A percentile compares a stretch with the other conserved stretches of the same genome.
Conservation (phyloP, 2,797 vertebrate genomes). For the Pygocentrus nattereri region DNA sequence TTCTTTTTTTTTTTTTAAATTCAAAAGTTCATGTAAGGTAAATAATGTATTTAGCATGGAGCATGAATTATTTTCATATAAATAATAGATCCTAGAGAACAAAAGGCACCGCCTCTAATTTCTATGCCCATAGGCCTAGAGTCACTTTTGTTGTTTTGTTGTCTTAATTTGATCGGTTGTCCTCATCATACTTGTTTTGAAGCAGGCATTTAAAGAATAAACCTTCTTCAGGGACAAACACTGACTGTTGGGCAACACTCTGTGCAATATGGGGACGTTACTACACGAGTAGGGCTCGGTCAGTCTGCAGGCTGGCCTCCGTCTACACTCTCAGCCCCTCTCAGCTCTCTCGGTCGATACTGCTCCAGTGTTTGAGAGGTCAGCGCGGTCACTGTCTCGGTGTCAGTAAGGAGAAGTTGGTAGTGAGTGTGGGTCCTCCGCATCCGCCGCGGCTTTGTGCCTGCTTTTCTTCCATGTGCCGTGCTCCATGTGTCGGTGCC, state of each 20-base stretch:
- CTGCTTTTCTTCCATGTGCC: slow-evolving; percentile 54
- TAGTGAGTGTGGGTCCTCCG: slow-evolving; percentile 79
- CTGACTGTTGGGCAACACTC: slow-evolving; percentile 90
- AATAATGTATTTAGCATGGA: slow-evolving; percentile 97
- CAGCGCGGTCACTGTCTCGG: slow-evolving; percentile 29
- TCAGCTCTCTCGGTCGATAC: slow-evolving; percentile 63
- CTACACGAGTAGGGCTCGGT: slow-evolving; percentile 80
- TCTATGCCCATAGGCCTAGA: slow-evolving; percentile 89
- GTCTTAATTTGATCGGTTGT: slow-evolving; percentile 58
- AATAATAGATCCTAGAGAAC: slow-evolving; percentile 92
- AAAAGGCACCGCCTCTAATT: slow-evolving; percentile 90
- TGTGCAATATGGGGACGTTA: slow-evolving; percentile 90
- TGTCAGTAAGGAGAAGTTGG: slow-evolving; percentile 82
- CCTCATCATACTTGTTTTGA: slow-evolving; percentile 80
- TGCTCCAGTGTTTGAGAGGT: slow-evolving; percentile 10
- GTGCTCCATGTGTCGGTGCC: slow-evolving; percentile 46
- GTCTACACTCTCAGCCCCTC: slow-evolving; percentile 82
- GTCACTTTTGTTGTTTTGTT: slow-evolving; percentile 58
- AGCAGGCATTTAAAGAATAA: slow-evolving; percentile 91
- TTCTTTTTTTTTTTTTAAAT: slow-evolving; percentile 71
- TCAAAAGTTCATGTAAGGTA: slow-evolving; percentile 93
- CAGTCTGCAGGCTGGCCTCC: slow-evolving; percentile 76
- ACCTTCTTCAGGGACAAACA: slow-evolving; percentile 95
- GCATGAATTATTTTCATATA: slow-evolving; percentile 98
- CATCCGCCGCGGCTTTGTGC: slow-evolving; percentile 34